phyloP scores from a whole-genome alignment of 2,888 invertebrate species.

The Caenorhabditis panamensis region DNA sequence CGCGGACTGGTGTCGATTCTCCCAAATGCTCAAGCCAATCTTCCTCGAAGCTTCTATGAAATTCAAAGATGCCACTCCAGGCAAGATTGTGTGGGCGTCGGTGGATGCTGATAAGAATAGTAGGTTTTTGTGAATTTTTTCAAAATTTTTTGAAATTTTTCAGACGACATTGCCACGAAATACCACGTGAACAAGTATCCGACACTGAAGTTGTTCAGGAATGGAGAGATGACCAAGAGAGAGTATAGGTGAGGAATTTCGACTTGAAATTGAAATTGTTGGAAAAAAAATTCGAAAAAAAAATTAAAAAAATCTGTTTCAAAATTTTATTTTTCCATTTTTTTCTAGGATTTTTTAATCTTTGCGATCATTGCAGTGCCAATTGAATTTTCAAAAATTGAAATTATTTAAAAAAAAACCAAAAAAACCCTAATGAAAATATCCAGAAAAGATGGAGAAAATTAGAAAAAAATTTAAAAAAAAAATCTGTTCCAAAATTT shows the following conservation, averaged over 20 bases:
- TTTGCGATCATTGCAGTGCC: no score
- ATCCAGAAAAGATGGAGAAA: no score
- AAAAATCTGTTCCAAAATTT: no score
- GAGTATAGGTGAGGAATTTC: slow-evolving; percentile 81
- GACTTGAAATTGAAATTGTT: background rate
- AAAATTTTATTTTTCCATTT: slow-evolving; percentile 2
- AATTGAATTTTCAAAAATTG: no score
- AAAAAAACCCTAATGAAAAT: no score
- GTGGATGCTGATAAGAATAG: slow-evolving; percentile 97
- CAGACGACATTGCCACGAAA: slow-evolving; percentile 88
- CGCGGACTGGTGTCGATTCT: slow-evolving; percentile 99
- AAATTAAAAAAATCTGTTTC: background rate
- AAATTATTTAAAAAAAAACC: no score
- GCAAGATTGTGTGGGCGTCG: slow-evolving; percentile 93
- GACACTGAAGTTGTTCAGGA: slow-evolving; percentile 91
- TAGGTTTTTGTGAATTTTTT: slow-evolving; percentile 81
- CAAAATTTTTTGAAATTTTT: slow-evolving; percentile 58
- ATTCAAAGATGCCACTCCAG: slow-evolving; percentile 84
- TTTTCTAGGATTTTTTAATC: no score
- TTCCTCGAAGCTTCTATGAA: slow-evolving; percentile 96
- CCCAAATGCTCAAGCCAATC: slow-evolving; percentile 95
- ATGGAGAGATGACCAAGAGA: slow-evolving; percentile 83
- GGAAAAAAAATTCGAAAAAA: background rate
- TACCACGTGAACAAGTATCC: slow-evolving; percentile 99
- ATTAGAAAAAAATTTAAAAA: no score